phyloP scores from a whole-genome alignment of 2,113 vertebrate species.

The Bubo blakistoni region DNA sequence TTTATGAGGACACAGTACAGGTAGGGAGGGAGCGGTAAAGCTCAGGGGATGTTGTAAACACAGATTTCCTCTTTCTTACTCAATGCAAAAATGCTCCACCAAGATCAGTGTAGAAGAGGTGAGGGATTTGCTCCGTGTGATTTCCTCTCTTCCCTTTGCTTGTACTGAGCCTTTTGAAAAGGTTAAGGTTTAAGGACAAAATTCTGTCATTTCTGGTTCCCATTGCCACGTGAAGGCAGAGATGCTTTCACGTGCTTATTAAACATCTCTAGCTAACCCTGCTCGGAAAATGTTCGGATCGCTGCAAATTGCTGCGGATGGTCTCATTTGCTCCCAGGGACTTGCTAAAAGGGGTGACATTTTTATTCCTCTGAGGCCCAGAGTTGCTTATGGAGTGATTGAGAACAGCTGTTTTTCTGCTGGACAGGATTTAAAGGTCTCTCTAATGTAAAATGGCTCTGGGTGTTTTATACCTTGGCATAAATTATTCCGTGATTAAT shows the following conservation, averaged over 20 bases:
- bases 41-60: neutral
- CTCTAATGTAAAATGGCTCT: neutral
- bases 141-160: neutral
- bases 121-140: neutral
- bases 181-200: neutral
- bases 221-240: neutral
- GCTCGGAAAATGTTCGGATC: accelerated
- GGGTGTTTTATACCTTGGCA: neutral
- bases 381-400: neutral
- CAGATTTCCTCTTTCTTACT: neutral
- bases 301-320: accelerated
- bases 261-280: neutral
- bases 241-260: accelerated
- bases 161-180: neutral
- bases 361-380: neutral
- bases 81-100: neutral
- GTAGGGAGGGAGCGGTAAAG: neutral
- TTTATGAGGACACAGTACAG: neutral
- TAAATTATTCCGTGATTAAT: neutral
- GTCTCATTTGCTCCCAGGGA: neutral
- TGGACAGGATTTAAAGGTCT: neutral
- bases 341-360: neutral
- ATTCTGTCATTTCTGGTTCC: neutral
- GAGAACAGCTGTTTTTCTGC: neutral
- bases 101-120: neutral